These are phyloP conservation scores for Phoeniculus purpureus DNA, from an alignment of 2,797 vertebrate genomes.

Conservation along the genomic window DNA sequence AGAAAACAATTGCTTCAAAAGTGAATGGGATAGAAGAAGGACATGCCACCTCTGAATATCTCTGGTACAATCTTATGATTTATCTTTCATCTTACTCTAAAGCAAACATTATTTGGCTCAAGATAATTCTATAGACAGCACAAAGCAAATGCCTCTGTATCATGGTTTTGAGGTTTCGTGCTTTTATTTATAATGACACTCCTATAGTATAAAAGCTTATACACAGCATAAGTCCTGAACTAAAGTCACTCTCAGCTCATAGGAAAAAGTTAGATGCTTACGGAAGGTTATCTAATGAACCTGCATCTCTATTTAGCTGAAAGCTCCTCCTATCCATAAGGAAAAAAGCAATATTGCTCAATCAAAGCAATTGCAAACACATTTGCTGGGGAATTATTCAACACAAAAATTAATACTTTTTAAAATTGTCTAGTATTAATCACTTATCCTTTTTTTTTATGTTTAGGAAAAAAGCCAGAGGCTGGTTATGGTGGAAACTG, in stretches of 20 bases:
- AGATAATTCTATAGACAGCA: background rate
- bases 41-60: background rate
- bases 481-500: constrained; percentile 4
- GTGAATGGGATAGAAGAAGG: background rate
- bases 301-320: background rate
- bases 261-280: background rate
- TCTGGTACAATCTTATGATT: background rate
- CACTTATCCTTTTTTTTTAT: background rate
- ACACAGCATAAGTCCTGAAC: background rate
- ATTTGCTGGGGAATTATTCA: background rate
- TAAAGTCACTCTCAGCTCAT: background rate
- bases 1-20: constrained; percentile 1
- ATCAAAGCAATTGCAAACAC: constrained; percentile 11
- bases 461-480: background rate
- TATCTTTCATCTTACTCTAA: background rate
- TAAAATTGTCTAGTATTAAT: background rate
- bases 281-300: constrained; percentile 4
- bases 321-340: background rate
- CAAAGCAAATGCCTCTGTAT: background rate
- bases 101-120: background rate
- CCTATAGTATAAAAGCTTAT: background rate
- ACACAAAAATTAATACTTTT: constrained; percentile 7
- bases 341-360: background rate
- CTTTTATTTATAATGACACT: background rate
- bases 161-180: background rate